A percentile compares a stretch with the other conserved stretches of the same genome.
Conservation (phyloP, 2,113 vertebrate species). For the Scalopus aquaticus region DNA sequence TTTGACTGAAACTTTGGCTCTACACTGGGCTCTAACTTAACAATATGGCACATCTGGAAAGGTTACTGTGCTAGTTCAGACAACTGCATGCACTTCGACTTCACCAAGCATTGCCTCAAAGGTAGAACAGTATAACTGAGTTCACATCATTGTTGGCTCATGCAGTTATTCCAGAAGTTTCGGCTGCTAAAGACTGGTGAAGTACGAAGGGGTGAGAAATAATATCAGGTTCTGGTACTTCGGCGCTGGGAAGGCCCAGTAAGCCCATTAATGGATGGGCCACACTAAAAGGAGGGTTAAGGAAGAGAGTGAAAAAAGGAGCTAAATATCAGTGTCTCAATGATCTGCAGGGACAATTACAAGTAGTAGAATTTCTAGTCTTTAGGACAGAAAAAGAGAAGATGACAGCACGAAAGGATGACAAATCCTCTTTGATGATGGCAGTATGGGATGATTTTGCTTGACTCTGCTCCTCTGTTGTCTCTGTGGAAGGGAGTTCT, state of each 20-base stretch:
- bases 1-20: not conserved
- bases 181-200: not conserved
- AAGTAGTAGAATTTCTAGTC: not conserved
- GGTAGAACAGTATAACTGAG: not conserved
- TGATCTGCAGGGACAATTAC: not conserved
- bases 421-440: conserved; percentile 68
- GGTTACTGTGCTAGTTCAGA: not conserved
- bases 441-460: conserved; percentile 35
- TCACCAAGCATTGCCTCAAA: not conserved
- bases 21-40: not conserved
- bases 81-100: not conserved
- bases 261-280: not conserved
- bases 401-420: conserved; percentile 61
- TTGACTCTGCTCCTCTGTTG: conserved; percentile 30
- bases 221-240: not conserved
- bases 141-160: not conserved
- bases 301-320: not conserved
- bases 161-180: not conserved
- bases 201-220: not conserved
- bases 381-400: not conserved
- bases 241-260: not conserved
- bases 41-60: not conserved
- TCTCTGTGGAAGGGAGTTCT: conserved; percentile 39
- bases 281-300: not conserved
- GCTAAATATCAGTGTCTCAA: not conserved